Conservation (phyloP, 2,113 vertebrate genomes). For the Hoplias malabaricus region DNA sequence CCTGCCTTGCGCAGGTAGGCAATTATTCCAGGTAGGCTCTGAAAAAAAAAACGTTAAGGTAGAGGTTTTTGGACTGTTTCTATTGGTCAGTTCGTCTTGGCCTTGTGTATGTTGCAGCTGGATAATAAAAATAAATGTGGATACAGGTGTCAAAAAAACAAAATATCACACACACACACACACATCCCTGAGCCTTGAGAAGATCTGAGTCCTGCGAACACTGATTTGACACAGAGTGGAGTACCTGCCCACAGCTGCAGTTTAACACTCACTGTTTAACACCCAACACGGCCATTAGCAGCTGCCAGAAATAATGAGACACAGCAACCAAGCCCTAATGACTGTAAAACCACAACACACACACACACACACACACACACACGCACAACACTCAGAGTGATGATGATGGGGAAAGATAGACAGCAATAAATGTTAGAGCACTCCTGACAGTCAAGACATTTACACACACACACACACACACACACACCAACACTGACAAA, state of each 20-base stretch:
- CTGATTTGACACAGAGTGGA: background rate
- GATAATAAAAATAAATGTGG: too few relatives aligned
- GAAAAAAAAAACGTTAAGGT: too few relatives aligned
- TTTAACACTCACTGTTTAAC: constrained; percentile 31
- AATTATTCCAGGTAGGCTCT: too few relatives aligned
- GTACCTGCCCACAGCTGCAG: constrained; percentile 51
- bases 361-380: constrained; percentile 36
- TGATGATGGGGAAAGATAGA: background rate
- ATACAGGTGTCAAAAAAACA: too few relatives aligned
- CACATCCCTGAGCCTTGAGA: background rate
- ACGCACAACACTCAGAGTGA: constrained; percentile 31
- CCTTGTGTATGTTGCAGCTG: too few relatives aligned
- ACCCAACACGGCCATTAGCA: constrained; percentile 52
- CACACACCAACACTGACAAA: background rate
- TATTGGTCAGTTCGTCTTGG: too few relatives aligned
- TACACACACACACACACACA: background rate
- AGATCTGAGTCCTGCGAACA: background rate
- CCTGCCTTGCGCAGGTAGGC: too few relatives aligned
- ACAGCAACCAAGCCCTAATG: constrained; percentile 59
- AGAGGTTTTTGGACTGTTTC: too few relatives aligned
- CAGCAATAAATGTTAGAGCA: background rate
- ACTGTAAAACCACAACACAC: constrained; percentile 63
- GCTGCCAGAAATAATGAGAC: constrained; percentile 52
- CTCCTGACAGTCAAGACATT: constrained; percentile 14
- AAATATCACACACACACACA: background rate